Evolutionary conservation across 2,113 vertebrate species (phyloP).

Genomic region (Charina bottae): DNA sequence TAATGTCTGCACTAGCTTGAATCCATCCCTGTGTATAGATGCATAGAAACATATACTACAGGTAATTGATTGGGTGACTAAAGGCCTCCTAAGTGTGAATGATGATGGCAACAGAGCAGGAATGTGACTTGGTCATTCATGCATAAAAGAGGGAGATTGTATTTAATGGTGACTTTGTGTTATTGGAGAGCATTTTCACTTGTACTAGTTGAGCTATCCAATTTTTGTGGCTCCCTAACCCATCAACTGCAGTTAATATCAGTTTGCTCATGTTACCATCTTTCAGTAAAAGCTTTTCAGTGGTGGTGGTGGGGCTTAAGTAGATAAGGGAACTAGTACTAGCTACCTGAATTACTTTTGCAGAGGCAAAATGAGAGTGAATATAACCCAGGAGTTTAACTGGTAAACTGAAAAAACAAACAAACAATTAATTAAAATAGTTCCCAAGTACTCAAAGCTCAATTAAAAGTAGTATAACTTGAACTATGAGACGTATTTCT

Average conservation of each 20-base stretch:
- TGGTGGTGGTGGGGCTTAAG: neutral
- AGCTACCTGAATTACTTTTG: neutral
- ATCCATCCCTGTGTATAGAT: neutral
- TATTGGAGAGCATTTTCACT: neutral
- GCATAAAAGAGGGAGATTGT: neutral
- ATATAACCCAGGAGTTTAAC: neutral
- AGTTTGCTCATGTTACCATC: neutral
- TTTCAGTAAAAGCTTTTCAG: neutral
- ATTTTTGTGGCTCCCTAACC: neutral
- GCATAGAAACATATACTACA: neutral
- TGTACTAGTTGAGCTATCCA: too few relatives aligned
- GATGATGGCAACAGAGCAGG: neutral
- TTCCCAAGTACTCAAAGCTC: neutral
- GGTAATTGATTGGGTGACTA: neutral
- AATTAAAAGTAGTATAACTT: conserved; percentile 26
- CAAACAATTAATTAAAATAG: neutral
- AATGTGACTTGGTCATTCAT: neutral
- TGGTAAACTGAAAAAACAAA: neutral
- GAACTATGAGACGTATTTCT: conserved; percentile 61
- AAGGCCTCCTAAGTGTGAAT: neutral
- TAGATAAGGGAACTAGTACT: neutral
- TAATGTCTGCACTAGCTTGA: neutral
- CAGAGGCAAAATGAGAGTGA: neutral
- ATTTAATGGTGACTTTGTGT: neutral
- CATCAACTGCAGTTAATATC: neutral